Percentiles rank a stretch among this genome's conserved stretches.
phyloP scores from a whole-genome alignment of 1,140 invertebrate genomes.

The Euwallacea similis region DNA sequence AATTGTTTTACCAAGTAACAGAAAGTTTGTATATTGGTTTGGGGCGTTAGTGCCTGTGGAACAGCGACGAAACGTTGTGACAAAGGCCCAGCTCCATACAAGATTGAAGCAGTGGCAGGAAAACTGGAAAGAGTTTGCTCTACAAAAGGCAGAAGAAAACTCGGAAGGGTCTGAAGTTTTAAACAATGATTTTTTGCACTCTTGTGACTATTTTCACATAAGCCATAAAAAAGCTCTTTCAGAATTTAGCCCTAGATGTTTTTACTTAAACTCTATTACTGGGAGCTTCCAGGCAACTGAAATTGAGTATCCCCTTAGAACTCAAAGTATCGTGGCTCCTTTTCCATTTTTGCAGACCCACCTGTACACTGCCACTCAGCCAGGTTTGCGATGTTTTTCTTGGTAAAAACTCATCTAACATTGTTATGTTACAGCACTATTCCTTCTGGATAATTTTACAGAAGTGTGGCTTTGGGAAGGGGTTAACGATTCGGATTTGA shows the following conservation, averaged over 20 bases:
- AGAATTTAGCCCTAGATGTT: conserved; percentile 39
- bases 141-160: conserved; percentile 26
- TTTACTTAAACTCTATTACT: conserved; percentile 42
- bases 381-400: conserved; percentile 34
- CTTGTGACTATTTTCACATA: neutral
- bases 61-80: conserved; percentile 19
- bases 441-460: conserved; percentile 40
- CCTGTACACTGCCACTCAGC: conserved; percentile 40
- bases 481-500: neutral
- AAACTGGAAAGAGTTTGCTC: conserved; percentile 23
- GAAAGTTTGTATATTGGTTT: conserved; percentile 35
- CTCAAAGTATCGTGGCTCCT: conserved; percentile 21
- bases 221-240: neutral
- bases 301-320: conserved; percentile 39
- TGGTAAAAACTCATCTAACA: neutral
- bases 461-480: conserved; percentile 44
- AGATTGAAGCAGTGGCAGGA: conserved; percentile 10
- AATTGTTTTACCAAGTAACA: conserved; percentile 27
- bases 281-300: conserved; percentile 40
- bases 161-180: conserved; percentile 9
- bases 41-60: conserved; percentile 17
- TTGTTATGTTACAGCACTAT: conserved; percentile 31
- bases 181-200: neutral
- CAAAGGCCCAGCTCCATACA: neutral
- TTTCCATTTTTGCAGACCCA: conserved; percentile 44